Evolutionary conservation across 1,140 invertebrate species (phyloP).

Genomic region (Eubasilissa regina): DNA sequence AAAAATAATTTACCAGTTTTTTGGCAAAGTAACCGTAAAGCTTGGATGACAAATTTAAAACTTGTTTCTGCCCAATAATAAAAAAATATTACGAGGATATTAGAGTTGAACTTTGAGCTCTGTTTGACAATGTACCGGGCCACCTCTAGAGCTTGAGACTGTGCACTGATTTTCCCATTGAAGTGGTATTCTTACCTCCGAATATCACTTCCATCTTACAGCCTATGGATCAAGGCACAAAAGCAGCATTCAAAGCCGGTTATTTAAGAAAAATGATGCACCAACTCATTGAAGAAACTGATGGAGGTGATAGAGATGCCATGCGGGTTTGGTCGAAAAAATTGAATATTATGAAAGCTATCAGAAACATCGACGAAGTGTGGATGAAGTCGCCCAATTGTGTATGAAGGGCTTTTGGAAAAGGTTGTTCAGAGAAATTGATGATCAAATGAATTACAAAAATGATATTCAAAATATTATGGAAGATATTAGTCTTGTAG

Average conservation of each 20-base stretch:
- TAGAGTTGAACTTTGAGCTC: too few species aligned
- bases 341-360: slow-evolving; percentile 55
- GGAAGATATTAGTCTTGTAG: slow-evolving; percentile 43
- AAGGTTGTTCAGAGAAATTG: slow-evolving; percentile 45
- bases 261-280: too few species aligned
- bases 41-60: too few species aligned
- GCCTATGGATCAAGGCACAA: slow-evolving; percentile 47
- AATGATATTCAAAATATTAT: slow-evolving; percentile 45
- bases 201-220: slow-evolving; percentile 45
- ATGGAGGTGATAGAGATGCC: slow-evolving; percentile 49
- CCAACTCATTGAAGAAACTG: slow-evolving; percentile 46
- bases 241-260: slow-evolving; percentile 35
- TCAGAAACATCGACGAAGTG: slow-evolving; percentile 55
- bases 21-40: too few species aligned
- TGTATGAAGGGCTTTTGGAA: slow-evolving; percentile 46
- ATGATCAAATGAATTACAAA: slow-evolving; percentile 41
- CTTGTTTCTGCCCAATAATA: too few species aligned
- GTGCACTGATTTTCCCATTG: too few species aligned
- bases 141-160: too few species aligned
- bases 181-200: too few species aligned
- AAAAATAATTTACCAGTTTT: too few species aligned
- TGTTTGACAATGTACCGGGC: too few species aligned
- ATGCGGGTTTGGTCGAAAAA: slow-evolving; percentile 52
- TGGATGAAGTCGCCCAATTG: slow-evolving; percentile 46
- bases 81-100: too few species aligned